Conservation (phyloP, 2,797 vertebrate species). For the Chiroxiphia lanceolata region DNA sequence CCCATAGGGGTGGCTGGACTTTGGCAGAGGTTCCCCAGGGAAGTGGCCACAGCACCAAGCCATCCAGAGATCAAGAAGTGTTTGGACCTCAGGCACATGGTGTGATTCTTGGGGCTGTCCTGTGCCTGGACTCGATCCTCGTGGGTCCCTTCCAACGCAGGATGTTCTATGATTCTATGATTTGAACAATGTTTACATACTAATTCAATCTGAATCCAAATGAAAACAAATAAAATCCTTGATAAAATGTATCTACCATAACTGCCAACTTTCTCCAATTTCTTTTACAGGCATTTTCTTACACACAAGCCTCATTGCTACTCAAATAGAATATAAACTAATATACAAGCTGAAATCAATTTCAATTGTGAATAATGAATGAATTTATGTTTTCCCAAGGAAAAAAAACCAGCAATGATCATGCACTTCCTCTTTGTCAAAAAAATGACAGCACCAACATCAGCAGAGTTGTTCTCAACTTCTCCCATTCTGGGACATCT, state of each 20-base stretch:
- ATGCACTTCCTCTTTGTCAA: not conserved
- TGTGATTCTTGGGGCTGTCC: not conserved
- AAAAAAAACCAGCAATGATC: not conserved
- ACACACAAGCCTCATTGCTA: constrained; percentile 37
- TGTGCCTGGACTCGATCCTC: not conserved
- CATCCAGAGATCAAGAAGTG: not conserved
- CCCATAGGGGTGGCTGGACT: not conserved
- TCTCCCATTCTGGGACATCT: not conserved
- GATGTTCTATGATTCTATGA: not conserved
- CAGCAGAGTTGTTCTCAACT: not conserved
- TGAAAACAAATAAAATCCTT: not conserved
- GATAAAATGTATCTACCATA: not conserved
- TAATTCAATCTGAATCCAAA: not conserved
- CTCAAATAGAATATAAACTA: constrained; percentile 49
- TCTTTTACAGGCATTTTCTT: constrained; percentile 62
- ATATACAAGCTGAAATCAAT: constrained; percentile 29
- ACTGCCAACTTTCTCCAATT: constrained; percentile 2
- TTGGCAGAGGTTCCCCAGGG: not conserved
- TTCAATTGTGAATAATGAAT: constrained; percentile 6
- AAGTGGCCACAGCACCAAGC: not conserved
- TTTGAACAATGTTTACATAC: not conserved
- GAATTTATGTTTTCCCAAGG: not conserved
- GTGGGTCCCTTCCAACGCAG: not conserved
- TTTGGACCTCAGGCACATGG: not conserved
- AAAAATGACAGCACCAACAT: not conserved